Evolutionary conservation across 1,140 invertebrate species (phyloP).

Genomic region (Drosophila insularis): DNA sequence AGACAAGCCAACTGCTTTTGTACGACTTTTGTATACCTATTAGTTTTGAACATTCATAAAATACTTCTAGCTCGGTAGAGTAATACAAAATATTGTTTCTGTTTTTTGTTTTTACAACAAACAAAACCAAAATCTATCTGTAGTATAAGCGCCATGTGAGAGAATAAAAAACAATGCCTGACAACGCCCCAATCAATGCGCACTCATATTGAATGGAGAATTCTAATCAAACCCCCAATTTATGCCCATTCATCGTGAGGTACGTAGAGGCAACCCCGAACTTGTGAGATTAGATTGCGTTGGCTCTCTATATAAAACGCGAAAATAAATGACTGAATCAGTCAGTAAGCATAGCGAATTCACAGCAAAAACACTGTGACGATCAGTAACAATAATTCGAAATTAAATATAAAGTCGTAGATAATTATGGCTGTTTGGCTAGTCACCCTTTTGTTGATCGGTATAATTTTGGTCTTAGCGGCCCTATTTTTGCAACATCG

Average conservation of each 20-base stretch:
- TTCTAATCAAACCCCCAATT: constrained; percentile 4
- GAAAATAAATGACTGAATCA: not conserved
- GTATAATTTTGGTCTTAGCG: not conserved
- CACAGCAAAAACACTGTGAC: not conserved
- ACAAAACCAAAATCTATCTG: no score
- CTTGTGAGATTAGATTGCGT: not conserved
- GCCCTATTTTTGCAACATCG: constrained; percentile 16
- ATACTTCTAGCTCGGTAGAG: no score
- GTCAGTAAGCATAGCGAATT: not conserved
- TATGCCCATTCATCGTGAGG: not conserved
- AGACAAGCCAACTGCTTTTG: no score
- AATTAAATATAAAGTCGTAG: no score
- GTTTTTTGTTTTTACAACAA: no score
- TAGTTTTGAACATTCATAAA: no score
- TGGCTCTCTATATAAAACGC: not conserved
- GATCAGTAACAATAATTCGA: not conserved
- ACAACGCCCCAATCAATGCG: not conserved
- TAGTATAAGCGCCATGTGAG: no score
- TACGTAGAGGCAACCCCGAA: not conserved
- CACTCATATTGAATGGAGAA: not conserved
- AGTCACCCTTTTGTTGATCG: constrained; percentile 11
- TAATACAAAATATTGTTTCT: no score
- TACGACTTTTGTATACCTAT: not conserved
- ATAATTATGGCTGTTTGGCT: not conserved
- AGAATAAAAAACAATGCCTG: not conserved